Evolutionary conservation across 1,140 invertebrate genomes (phyloP), one percentile per base, ranked within the genome.

Genomic region (Steinernema feltiae): DNA sequence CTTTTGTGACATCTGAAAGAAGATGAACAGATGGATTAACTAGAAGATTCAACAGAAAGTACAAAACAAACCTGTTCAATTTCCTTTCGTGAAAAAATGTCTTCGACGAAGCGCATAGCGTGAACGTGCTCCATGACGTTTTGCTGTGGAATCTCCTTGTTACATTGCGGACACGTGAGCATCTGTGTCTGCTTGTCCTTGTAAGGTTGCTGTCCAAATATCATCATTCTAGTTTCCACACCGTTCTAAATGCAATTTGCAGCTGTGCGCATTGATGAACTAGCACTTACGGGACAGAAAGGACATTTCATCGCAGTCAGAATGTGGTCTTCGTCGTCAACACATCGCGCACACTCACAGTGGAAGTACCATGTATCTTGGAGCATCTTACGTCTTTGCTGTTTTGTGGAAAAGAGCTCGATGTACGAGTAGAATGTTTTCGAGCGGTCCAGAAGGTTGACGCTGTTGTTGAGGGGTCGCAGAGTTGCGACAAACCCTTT

Each of bases 301-400:
- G 74, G 79, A 69, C 85, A 86, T 69, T 77, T 71, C 24, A 85
- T 80, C 15, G 82, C 70, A 12, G 84, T 86, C 0, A 85, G 76
- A 21, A 85, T 70, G 41, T 85, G 76, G 29, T 85, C 84, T 1
- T 35, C 41, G n/a, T 71, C 41, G 48, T 85, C 84, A 1, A 31
- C 48, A 69, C 84, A 85, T 30, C 84, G 71, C 15, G 76, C 76
- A 71, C 84, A 85, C n/a, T 86, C 41, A 69, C 84, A 85, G 2
- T 83, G 71, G 63, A 85, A 85, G 63, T 82, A 85, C 83, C 83
- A 85, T 12, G 83, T 84, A 46, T 84, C 84, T 72, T 84, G 82
- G 0, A 85, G 72, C 70, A 84, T 63, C 76, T 87, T 84, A 24
- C 71, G 48, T 24, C 85, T 78, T 70, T 84, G 80, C 69, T 84